Conservation (phyloP, 1,140 invertebrate species). For the Brachionus rubens region DNA sequence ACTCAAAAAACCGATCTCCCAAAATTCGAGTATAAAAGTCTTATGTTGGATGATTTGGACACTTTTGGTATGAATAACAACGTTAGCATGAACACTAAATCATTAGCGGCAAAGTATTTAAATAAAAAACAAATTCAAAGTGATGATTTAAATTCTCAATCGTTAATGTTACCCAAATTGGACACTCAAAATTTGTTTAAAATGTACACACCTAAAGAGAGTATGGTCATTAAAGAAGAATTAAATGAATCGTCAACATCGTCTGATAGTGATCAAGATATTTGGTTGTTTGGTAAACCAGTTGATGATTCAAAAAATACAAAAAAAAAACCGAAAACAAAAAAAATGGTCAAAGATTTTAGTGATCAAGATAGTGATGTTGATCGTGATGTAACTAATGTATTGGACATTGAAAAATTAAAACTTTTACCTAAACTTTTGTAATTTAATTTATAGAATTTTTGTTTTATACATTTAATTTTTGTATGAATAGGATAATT, state of each 20-base stretch:
- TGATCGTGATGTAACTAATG: conserved; percentile 35
- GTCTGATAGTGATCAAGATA: conserved; percentile 25
- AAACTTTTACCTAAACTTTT: conserved; percentile 18
- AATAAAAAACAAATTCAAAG: background rate
- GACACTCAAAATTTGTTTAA: conserved; percentile 29
- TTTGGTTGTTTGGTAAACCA: conserved; percentile 30
- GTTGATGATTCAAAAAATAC: background rate
- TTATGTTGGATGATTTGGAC: conserved; percentile 17
- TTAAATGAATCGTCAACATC: background rate
- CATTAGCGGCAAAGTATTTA: conserved; percentile 21
- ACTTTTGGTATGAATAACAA: background rate
- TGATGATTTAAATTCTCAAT: background rate
- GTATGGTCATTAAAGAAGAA: background rate
- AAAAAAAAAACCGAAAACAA: conserved; percentile 1
- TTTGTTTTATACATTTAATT: no score
- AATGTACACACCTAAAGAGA: conserved; percentile 7
- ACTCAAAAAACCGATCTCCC: background rate
- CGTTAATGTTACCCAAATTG: background rate
- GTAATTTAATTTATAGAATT: background rate
- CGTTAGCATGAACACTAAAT: conserved; percentile 16
- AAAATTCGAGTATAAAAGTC: background rate
- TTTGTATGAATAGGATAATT: no score
- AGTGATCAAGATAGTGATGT: conserved; percentile 38
- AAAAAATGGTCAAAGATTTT: conserved; percentile 14
- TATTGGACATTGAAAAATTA: conserved; percentile 20